Evolutionary conservation across 2,113 vertebrate species (phyloP).

Genomic region (Fulica atra): DNA sequence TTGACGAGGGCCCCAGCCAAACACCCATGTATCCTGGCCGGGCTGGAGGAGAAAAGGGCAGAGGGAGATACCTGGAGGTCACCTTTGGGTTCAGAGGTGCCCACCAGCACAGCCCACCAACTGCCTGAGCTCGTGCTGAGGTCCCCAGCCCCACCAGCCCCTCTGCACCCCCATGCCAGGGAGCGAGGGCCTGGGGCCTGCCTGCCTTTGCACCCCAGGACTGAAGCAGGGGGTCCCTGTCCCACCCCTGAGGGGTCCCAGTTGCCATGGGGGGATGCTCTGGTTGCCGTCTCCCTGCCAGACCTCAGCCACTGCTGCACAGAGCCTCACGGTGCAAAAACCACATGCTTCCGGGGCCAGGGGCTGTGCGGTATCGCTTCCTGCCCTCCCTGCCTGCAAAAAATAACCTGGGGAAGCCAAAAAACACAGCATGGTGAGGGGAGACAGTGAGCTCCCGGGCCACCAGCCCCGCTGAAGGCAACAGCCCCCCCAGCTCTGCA

Average conservation of each 20-base stretch:
- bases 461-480: not conserved
- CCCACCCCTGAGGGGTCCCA: not conserved
- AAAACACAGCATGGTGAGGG: not conserved
- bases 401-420: not conserved
- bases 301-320: not conserved
- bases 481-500: rapidly evolving
- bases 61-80: not conserved
- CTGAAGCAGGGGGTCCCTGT: rapidly evolving
- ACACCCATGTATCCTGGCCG: rapidly evolving
- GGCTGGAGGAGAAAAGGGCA: not conserved
- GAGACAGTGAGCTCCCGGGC: not conserved
- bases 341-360: not conserved
- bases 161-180: not conserved
- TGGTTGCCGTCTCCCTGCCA: not conserved
- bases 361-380: not conserved
- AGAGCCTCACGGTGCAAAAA: not conserved
- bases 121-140: not conserved
- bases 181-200: not conserved
- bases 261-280: not conserved
- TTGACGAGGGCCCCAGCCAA: not conserved
- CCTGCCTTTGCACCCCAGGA: not conserved
- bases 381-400: not conserved
- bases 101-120: not conserved
- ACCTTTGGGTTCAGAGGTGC: not conserved
- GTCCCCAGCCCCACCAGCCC: not conserved